Evolutionary conservation across 2,113 vertebrate species (phyloP), one percentile per base, ranked within the genome.

Genomic region (Sus scrofa): DNA sequence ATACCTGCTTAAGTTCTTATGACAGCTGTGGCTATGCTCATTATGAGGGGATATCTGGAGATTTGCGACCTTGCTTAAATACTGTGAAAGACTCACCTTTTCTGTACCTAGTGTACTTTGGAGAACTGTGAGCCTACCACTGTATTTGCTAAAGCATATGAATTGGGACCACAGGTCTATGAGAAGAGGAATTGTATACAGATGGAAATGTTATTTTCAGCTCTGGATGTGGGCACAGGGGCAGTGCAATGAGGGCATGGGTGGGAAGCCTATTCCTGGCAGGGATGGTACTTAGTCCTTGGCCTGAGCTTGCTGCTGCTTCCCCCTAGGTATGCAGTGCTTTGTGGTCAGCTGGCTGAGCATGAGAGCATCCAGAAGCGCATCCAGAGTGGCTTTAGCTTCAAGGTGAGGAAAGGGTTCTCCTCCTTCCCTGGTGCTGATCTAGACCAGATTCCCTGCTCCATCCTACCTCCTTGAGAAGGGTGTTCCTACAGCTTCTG

Each of bases 341-440:
- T 99, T 2, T 98, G 98, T 34, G 99, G 99, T 87, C 98, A 98
- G 97, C 54, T 98, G 12, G 95, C 99, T 0, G 98, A 99, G 37
- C 97, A 98, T 0, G 99, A 99, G 97, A 97, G 98, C 58, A 98
- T 99, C 92, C 98, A 98, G 96, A 98, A 96, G 92, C 99, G 99
- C 37, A 98, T 99, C 94, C 99, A 99, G 81, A 97, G 96, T 3
- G 99, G 98, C 0, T 98, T 98, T 56, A 62, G 97, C 32, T 99
- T 99, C 68, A 99, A 99, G 99, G 99, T 99, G 97, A 98, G 98
- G 93, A 88, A 22, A 0, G 68, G 50, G 67, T 91, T 91, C 14
- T 75, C 54, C 74, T 89, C 50, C 44, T 83, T 30, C 88, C 37
- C 74, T 27, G 58, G 65, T 73, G 63, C 89, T 85, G 73, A 52